Percentiles rank a stretch among this genome's conserved stretches.
Evolutionary conservation across 53 echinoderm and acorn worm species (phyloP).

Genomic region (Actinopyga echinites): DNA sequence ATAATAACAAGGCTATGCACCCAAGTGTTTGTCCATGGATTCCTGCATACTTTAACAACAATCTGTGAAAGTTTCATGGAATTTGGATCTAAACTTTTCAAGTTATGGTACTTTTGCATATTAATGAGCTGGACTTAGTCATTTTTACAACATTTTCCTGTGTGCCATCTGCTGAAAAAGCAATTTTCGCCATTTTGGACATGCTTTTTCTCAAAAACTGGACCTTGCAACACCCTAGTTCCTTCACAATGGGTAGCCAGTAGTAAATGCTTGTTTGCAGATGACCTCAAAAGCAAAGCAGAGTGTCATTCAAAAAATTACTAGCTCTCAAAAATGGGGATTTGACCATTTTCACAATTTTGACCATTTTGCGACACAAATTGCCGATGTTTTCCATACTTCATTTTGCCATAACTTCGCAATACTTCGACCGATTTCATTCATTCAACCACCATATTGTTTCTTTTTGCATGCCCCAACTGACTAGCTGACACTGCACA

Average conservation of each 20-base stretch:
- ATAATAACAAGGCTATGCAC: background rate
- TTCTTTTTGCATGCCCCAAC: background rate
- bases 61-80: background rate
- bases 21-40: background rate
- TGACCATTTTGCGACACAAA: background rate
- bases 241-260: background rate
- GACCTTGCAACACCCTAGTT: background rate
- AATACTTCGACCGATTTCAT: background rate
- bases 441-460: constrained; percentile 1
- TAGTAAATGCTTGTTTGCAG: background rate
- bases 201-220: background rate
- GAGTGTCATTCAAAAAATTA: background rate
- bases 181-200: background rate
- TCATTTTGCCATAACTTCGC: background rate
- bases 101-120: background rate
- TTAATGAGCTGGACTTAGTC: constrained; percentile 14
- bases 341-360: background rate
- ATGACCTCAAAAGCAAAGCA: background rate
- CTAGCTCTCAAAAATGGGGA: background rate
- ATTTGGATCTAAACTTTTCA: background rate
- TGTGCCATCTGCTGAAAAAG: background rate
- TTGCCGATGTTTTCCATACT: background rate
- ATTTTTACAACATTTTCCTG: background rate
- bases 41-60: background rate
- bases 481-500: background rate